phyloP scores from a whole-genome alignment of 2,113 vertebrate genomes.

The Indicator maculatus region DNA sequence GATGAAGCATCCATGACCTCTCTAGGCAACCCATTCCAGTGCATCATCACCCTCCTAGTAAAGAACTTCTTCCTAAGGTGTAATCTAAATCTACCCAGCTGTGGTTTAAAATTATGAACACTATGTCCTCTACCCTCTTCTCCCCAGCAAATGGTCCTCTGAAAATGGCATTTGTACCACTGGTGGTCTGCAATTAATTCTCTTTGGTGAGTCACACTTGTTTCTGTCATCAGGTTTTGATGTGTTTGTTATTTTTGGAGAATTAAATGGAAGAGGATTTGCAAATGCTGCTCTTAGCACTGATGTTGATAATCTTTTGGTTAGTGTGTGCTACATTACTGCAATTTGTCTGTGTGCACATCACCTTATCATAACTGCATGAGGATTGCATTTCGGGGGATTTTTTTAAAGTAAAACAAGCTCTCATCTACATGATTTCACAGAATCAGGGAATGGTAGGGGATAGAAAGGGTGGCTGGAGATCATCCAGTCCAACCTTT shows the following conservation, averaged over 20 bases:
- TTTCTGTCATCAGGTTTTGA: not conserved
- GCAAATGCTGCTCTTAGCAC: not conserved
- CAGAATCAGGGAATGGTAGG: too few species aligned
- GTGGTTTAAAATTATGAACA: not conserved
- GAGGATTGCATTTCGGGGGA: not conserved
- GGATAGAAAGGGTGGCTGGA: too few species aligned
- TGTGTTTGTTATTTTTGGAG: not conserved
- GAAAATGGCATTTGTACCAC: fast-evolving
- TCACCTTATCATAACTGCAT: not conserved
- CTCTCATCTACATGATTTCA: not conserved
- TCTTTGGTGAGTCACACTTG: not conserved
- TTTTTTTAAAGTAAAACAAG: not conserved
- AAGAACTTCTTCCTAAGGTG: too few species aligned
- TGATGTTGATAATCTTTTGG: not conserved
- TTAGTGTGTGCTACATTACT: not conserved
- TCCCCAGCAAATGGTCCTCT: not conserved
- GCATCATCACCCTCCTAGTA: too few species aligned
- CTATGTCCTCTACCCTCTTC: not conserved
- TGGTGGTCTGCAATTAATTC: not conserved
- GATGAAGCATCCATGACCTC: too few species aligned
- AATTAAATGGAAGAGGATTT: not conserved
- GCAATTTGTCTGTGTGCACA: not conserved
- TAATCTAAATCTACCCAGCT: too few species aligned
- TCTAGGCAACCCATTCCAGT: too few species aligned
- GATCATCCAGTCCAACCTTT: too few species aligned